phyloP scores from a whole-genome alignment of 2,888 invertebrate species.

The Omphaloscelis lunosa region DNA sequence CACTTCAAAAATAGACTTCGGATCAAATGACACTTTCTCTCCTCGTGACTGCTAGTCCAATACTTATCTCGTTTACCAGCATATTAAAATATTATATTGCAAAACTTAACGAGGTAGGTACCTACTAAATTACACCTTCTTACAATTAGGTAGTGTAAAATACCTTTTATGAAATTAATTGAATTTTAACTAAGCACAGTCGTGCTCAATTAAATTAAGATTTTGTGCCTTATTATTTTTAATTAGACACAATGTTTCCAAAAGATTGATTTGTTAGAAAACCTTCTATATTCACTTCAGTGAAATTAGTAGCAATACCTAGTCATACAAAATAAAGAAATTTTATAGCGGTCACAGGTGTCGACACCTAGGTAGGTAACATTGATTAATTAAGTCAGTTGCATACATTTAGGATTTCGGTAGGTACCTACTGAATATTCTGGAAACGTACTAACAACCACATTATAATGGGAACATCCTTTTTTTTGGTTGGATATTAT shows the following conservation, averaged over 20 bases:
- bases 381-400: slow-evolving; percentile 18
- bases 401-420: background rate
- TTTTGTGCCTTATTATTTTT: background rate
- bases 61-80: background rate
- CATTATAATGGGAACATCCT: slow-evolving; percentile 6
- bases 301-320: background rate
- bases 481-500: too few species aligned
- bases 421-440: background rate
- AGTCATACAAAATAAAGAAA: background rate
- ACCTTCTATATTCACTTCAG: background rate
- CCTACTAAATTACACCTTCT: too few species aligned
- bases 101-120: background rate
- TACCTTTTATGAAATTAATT: too few species aligned
- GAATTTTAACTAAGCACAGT: too few species aligned
- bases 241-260: background rate
- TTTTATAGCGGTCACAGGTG: slow-evolving; percentile 10
- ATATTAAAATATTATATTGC: background rate
- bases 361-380: background rate
- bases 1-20: too few species aligned
- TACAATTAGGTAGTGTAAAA: too few species aligned
- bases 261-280: background rate
- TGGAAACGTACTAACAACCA: background rate
- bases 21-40: background rate
- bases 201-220: too few species aligned
- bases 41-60: background rate